Base-by-base conservation (phyloP, 2,888 invertebrate species). In the Argyresthia albistria region DNA sequence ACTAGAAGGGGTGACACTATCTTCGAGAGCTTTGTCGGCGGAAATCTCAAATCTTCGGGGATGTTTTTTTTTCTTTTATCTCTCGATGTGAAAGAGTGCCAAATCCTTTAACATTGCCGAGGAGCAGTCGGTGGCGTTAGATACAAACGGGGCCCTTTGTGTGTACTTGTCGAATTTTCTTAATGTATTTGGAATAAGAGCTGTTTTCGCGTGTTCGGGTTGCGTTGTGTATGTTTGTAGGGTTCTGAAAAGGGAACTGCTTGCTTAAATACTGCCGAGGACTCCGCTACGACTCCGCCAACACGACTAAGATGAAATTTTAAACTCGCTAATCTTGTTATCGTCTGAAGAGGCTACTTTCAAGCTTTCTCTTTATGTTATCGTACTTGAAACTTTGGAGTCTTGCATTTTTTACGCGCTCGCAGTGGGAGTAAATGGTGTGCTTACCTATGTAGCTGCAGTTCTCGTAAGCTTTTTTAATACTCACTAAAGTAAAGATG, bases 61-160 rank as follows among this genome's bases (percentile, higher is more conserved):
- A 45, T 14, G 35, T 11, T 11, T 25, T 46, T 46, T 46, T 46
- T 46, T 1, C 46, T 25, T 66, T 66, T 72, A 75, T 73, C 66
- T 61, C 66, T 64, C 63, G 64, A 37, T 67, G 66, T 67, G 52
- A 54, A 52, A 57, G 55, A 42, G 53, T 56, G 54, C 69, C 71
- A 75, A 79, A 80, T 75, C 76, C 75, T 71, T 71, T 65, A 72
- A 72, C 73, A 73, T 74, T 75, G 72, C 70, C 56, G 57, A 67
- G 66, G 74, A 75, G 65, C 58, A 59, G 60, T 53, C 55, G 62
- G 64, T 48, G 12, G 37, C 37, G 11, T 39, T 12, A 48, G 48
- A 48, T 48, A 48, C 36, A n/a, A 35, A 35, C 35, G 25, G 25
- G 25, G 39, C 10, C 39, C 39, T 46, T 46, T 16, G 16, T 11